Base-by-base conservation (phyloP, 2,888 invertebrate genomes). In the Eupithecia vulgata region DNA sequence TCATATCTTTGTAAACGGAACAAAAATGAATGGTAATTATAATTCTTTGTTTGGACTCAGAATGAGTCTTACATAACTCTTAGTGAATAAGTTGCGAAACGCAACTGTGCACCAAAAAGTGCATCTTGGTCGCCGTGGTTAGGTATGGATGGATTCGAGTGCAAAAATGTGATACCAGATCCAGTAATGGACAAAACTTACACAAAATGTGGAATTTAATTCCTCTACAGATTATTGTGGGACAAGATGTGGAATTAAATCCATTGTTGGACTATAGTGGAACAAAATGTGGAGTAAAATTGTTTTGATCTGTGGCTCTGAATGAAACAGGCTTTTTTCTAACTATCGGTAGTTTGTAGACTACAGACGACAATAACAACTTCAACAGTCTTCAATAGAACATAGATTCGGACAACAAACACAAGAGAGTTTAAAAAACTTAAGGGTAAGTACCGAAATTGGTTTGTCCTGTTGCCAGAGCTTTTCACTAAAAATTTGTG, bases 11-110 rank as follows among this genome's bases (percentile, higher is more conserved):
- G 21, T 25, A 25, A 52, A 57, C 57, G 1, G 57, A 25, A 57
- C 21, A 12, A n/a, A 52, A 57, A 57, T 5, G 12, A 12, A 57
- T 25, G 57, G 12, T 25, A 57, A 25, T 57, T 57, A 57, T 57
- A 57, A 57, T 25, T 57, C 57, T 25, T 57, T 57, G 12, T 57
- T 57, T 25, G 25, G 25, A 57, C 25, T 57, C 57, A 57, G 7
- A 13, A n/a, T 57, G 25, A 12, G 57, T 57, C 57, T 25, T 21
- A 52, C 21, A 21, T 52, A 52, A 45, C 6, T 8, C 21, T 10
- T 52, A n/a, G n/a, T 52, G 52, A 48, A 21, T 21, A 52, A 21
- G 52, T 57, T 57, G 57, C 21, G 57, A 57, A 57, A 57, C 25
- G 25, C 57, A 57, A 52, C 21, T 48, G 0, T 13, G 21, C 12